phyloP scores from a whole-genome alignment of 2,113 vertebrate species.

The Coryphaenoides rupestris region DNA sequence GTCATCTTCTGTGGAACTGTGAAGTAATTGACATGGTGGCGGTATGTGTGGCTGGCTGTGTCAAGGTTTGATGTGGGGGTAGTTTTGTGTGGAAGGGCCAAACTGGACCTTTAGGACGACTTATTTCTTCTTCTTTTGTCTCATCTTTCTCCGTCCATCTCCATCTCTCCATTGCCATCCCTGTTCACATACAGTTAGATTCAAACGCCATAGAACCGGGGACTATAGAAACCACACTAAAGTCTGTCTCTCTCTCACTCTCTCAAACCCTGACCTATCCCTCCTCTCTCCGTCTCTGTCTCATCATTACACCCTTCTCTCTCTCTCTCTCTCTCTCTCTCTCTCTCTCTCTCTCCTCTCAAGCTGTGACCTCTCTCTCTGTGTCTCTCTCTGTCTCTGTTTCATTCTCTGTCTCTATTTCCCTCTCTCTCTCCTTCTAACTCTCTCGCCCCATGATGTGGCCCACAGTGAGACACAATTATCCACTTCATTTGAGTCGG shows the following conservation, averaged over 20 bases:
- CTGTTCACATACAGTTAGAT: too few species aligned
- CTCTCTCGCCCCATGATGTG: slow-evolving; percentile 68
- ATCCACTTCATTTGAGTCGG: slow-evolving; percentile 80
- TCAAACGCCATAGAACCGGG: too few species aligned
- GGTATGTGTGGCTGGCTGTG: too few species aligned
- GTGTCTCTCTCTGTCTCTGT: not conserved
- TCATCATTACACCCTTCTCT: too few species aligned
- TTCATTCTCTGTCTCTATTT: slow-evolving; percentile 14
- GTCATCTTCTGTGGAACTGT: too few species aligned
- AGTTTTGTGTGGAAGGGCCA: too few species aligned
- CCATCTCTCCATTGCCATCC: not conserved
- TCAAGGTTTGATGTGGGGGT: too few species aligned
- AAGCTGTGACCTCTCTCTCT: not conserved
- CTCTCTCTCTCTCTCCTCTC: not conserved
- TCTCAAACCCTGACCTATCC: not conserved
- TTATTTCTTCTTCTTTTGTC: not conserved
- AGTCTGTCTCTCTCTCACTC: not conserved
- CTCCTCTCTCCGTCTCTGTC: not conserved
- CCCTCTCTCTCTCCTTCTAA: slow-evolving; percentile 43
- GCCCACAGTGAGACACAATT: slow-evolving; percentile 74
- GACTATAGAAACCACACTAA: too few species aligned
- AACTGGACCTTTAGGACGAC: too few species aligned
- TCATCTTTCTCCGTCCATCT: slow-evolving; percentile 16
- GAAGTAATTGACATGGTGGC: too few species aligned
- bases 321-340: not conserved